phyloP scores from a whole-genome alignment of 2,797 vertebrate genomes.

The Sebastiscus albofasciatus region DNA sequence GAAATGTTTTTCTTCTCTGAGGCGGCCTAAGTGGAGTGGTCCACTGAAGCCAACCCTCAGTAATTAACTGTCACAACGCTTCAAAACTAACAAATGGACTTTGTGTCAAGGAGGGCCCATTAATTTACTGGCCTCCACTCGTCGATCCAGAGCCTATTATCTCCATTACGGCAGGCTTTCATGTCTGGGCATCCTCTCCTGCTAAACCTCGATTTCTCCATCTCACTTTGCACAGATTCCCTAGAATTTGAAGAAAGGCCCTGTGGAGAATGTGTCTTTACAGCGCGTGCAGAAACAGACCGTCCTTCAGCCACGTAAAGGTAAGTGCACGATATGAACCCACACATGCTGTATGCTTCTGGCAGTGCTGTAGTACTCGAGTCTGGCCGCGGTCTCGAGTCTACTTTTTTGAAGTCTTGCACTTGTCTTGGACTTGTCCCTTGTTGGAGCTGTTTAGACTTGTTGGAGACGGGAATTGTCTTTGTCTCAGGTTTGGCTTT shows the following conservation, averaged over 20 bases:
- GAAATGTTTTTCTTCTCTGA: constrained; percentile 65
- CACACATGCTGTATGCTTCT: not conserved
- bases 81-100: constrained; percentile 84
- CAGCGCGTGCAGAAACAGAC: not conserved
- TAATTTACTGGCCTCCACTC: constrained; percentile 76
- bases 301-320: not conserved
- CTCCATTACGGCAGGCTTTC: constrained; percentile 72
- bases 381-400: not conserved
- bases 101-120: constrained; percentile 78
- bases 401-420: not conserved
- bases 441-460: not conserved
- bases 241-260: constrained; percentile 13
- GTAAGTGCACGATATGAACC: not conserved
- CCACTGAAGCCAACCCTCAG: constrained; percentile 67
- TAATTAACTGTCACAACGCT: constrained; percentile 83
- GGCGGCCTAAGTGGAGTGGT: constrained; percentile 66
- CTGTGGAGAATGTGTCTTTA: not conserved
- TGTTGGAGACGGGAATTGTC: not conserved
- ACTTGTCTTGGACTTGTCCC: not conserved
- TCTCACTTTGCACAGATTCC: constrained; percentile 42
- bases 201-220: constrained; percentile 39
- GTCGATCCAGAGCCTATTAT: constrained; percentile 77
- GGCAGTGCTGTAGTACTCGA: not conserved
- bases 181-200: constrained; percentile 47
- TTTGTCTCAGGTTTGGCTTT: not conserved